A percentile compares a stretch with the other conserved stretches of the same genome.
phyloP scores from a whole-genome alignment of 2,888 invertebrate genomes.

The Caenorhabditis wallacei region DNA sequence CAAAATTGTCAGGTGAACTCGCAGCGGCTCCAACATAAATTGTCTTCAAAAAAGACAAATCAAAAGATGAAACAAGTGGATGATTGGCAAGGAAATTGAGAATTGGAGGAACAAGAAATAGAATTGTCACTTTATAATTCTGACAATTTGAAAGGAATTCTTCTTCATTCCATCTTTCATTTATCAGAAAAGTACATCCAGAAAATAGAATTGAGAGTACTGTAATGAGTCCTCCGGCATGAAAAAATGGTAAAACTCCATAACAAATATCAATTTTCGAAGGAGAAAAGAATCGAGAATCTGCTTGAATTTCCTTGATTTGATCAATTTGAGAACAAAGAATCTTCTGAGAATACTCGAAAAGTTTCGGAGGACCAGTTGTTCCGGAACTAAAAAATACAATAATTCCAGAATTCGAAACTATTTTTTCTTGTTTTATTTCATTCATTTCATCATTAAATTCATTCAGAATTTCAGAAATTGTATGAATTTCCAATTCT shows the following conservation, averaged over 20 bases:
- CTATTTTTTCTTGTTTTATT: neutral
- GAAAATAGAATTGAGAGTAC: conserved; percentile 70
- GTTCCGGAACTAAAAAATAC: conserved; percentile 80
- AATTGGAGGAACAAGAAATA: conserved; percentile 76
- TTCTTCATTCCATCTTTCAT: conserved; percentile 69
- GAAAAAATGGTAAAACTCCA: conserved; percentile 78
- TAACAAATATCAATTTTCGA: conserved; percentile 56
- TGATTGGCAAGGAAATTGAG: conserved; percentile 67
- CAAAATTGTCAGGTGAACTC: conserved; percentile 35
- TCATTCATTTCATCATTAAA: neutral
- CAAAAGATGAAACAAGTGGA: conserved; percentile 23
- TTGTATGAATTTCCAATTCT: conserved; percentile 21
- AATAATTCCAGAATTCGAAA: conserved; percentile 58
- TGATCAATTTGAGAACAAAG: conserved; percentile 69
- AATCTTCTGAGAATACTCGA: conserved; percentile 66
- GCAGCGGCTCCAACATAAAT: conserved; percentile 74
- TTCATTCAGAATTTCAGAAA: conserved; percentile 15
- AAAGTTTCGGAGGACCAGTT: conserved; percentile 76
- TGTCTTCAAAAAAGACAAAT: conserved; percentile 43
- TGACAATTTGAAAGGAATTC: conserved; percentile 67
- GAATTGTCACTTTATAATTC: conserved; percentile 58
- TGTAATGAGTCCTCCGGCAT: conserved; percentile 78
- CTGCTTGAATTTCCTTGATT: conserved; percentile 42
- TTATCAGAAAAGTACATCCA: conserved; percentile 73
- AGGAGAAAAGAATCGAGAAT: conserved; percentile 26